Conservation (phyloP, 1,140 invertebrate species). For the Yoshiicerus persimilis region DNA sequence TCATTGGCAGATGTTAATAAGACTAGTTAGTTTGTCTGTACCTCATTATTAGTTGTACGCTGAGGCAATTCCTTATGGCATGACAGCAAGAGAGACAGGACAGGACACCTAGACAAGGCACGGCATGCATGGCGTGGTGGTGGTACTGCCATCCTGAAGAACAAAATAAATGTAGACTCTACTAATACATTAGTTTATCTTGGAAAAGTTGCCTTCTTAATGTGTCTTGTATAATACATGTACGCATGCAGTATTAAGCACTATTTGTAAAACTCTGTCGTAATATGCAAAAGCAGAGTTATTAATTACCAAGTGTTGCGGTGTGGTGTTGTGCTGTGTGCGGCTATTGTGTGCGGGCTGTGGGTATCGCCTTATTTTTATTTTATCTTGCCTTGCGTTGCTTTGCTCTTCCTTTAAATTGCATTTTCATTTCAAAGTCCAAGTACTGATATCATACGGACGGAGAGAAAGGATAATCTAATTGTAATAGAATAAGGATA, state of each 20-base stretch:
- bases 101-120: not conserved
- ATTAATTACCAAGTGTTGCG: not conserved
- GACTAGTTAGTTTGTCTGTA: not conserved
- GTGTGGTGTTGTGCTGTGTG: not conserved
- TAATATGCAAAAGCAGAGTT: not conserved
- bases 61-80: not conserved
- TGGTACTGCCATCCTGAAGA: not conserved
- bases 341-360: not conserved
- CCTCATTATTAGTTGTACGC: not conserved
- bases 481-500: not conserved
- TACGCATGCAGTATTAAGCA: too few species aligned
- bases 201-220: too few species aligned
- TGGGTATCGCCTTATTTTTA: not conserved
- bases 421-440: too few species aligned
- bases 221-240: too few species aligned
- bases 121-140: not conserved
- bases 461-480: not conserved
- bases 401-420: not conserved
- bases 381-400: not conserved
- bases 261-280: too few species aligned
- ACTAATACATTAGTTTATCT: too few species aligned
- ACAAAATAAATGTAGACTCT: not conserved
- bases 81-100: not conserved
- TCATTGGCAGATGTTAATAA: slow-evolving; percentile 5
- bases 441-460: too few species aligned